Base-by-base conservation (phyloP, 2,113 vertebrate genomes). In the Pangasianodon hypophthalmus region DNA sequence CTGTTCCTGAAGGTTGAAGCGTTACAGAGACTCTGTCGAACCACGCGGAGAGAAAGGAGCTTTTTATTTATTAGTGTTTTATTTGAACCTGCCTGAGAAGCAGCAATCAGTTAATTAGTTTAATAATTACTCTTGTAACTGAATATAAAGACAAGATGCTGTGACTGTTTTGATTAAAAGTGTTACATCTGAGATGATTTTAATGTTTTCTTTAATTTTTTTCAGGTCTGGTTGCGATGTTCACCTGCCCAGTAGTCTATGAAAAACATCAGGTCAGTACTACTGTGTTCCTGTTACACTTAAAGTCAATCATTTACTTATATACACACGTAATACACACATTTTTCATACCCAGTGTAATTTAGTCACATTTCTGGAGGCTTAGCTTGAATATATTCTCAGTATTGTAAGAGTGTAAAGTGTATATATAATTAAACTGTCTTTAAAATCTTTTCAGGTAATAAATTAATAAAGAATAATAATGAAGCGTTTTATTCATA, bases 201-300 rank as follows among this genome's bases (percentile, higher is more conserved):
- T 24, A 4, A 19, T 14, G 1, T 48, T 11, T 79, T 16, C 0
- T 32, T 14, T 14, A 11, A 3, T 86, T 64, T 37, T 1, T 84
- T 86, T 92, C 94, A 99, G 98, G 95, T 95, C 95, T 99, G 96
- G 93, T 99, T 88, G 97, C 94, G 0, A 96, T 95, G 88, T 99
- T 99, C 97, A 98, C 97, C 92, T 96, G 96, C 95, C 98, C 98
- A 87, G 96, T 99, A 94, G 92, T 99, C 95, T 99, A 99, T 93
- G 98, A 99, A 95, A 98, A 97, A 89, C 97, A 99, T 95, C 98
- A 99, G 98, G 98, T 99, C 69, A 73, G 71, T 29, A 26, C 58
- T 69, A 19, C 1, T n/a, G n/a, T 56, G 21, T 14, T 82, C 60
- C 62, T 32, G 41, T 67, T 9, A 8, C 44, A 7, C n/a, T 24